A percentile compares a stretch with the other conserved stretches of the same genome.
phyloP scores from a whole-genome alignment of 2,113 vertebrate species.

The Apeltes quadracus region DNA sequence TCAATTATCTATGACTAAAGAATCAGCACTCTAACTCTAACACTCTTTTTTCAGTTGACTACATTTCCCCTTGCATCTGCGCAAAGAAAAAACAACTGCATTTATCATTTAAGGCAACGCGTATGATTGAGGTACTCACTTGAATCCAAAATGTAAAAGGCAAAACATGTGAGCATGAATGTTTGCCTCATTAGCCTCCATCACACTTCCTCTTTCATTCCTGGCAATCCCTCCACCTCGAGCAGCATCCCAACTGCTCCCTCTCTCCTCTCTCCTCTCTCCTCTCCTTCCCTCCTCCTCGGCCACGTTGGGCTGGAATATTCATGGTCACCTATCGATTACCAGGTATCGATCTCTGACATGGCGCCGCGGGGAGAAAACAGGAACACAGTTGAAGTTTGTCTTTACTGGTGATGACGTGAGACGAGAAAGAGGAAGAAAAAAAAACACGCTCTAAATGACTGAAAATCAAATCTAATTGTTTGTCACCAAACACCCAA shows the following conservation, averaged over 20 bases:
- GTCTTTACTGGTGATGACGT: conserved; percentile 11
- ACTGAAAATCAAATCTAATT: background rate
- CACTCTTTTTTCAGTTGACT: background rate
- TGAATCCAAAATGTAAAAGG: conserved; percentile 35
- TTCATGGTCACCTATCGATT: conserved; percentile 81
- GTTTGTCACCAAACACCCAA: background rate
- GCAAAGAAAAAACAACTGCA: background rate
- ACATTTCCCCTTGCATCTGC: background rate
- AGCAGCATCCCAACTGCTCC: conserved; percentile 64
- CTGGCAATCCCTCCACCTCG: conserved; percentile 55
- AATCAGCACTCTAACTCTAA: background rate
- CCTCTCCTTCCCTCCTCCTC: conserved; percentile 46
- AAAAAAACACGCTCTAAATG: background rate
- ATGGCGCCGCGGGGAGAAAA: conserved; percentile 53
- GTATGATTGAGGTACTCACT: conserved; percentile 42
- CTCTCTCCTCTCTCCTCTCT: conserved; percentile 24
- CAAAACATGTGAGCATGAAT: conserved; percentile 32
- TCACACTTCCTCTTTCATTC: conserved; percentile 53
- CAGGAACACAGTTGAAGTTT: conserved; percentile 53
- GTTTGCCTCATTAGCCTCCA: conserved; percentile 60
- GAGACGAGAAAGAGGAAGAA: background rate
- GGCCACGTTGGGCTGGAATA: conserved; percentile 67
- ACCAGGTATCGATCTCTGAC: conserved; percentile 74
- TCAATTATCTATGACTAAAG: background rate
- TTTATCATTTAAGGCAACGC: background rate